These are phyloP conservation scores for Melanophora roralis DNA, from an alignment of 2,888 invertebrate genomes.

Conservation along the genomic window DNA sequence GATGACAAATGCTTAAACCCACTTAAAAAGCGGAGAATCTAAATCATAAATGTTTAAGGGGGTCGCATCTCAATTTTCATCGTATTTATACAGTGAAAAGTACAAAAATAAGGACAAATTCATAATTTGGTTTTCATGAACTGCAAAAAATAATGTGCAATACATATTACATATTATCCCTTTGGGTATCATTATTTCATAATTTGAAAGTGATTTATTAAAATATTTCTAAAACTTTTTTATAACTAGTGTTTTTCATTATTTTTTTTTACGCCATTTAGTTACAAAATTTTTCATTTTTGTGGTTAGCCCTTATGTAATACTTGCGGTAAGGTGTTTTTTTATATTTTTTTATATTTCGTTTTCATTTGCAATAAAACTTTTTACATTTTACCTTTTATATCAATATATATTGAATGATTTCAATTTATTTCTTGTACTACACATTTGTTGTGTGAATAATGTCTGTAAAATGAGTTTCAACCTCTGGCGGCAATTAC, in stretches of 20 bases:
- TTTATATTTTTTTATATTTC: slow-evolving; percentile 3
- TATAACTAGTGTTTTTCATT: background rate
- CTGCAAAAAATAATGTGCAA: too few relatives aligned
- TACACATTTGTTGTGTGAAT: too few relatives aligned
- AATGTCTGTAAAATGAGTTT: background rate
- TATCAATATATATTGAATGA: background rate
- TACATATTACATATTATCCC: slow-evolving; percentile 56
- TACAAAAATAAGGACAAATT: slow-evolving; percentile 15
- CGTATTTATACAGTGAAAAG: too few relatives aligned
- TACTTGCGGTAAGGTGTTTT: slow-evolving; percentile 29
- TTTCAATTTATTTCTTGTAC: slow-evolving; percentile 14
- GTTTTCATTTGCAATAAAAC: background rate
- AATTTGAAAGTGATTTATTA: slow-evolving; percentile 43
- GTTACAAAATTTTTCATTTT: slow-evolving; percentile 13
- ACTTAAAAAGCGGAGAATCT: too few relatives aligned
- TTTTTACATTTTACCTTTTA: slow-evolving; percentile 16
- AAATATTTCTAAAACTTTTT: background rate
- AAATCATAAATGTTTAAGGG: too few relatives aligned
- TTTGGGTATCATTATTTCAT: slow-evolving; percentile 56
- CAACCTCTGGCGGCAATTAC: slow-evolving; percentile 58
- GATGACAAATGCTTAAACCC: too few relatives aligned
- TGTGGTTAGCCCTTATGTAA: slow-evolving; percentile 36
- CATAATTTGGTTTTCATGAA: background rate
- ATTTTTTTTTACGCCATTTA: background rate
- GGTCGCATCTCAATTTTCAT: too few relatives aligned